Evolutionary conservation across 2,888 invertebrate genomes (phyloP), one percentile per base, ranked within the genome.

Genomic region (Dascillus cervinus): DNA sequence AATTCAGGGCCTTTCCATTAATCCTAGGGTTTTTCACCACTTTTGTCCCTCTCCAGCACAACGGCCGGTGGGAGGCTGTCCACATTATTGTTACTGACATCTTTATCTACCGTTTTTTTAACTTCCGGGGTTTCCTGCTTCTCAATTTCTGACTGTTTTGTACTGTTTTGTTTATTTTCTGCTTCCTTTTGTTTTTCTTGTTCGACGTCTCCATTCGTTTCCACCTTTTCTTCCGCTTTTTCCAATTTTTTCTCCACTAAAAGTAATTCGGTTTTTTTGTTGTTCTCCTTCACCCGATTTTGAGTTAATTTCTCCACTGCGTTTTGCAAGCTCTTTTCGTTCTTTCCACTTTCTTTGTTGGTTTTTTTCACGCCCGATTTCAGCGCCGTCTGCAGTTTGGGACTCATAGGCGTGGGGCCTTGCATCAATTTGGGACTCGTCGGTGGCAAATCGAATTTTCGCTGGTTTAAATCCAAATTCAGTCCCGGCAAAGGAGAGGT

Each of bases 241-340:
- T 40, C 45, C 13, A 53, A n/a, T n/a, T n/a, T n/a, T n/a, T n/a
- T n/a, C n/a, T n/a, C n/a, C n/a, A n/a, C n/a, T n/a, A 11, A 11
- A 13, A 22, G 14, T 9, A 14, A 15, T n/a, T 13, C 27, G 6
- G 14, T 9, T 27, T 13, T 22, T 11, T 6, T 3, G 8, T 10
- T 3, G 8, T 24, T 40, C 26, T 57, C 56, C 32, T 58, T 60
- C 10, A 50, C 53, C 22, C 58, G 49, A 43, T 52, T 62, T 34
- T 60, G 58, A 8, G 58, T 59, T 22, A 64, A 41, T 36, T 63
- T 63, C 32, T 61, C 62, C 8, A 64, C 54, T 1, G 62, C 54
- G 12, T 53, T 62, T 41, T 60, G 55, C 11, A 64, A 41, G 37
- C 60, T 62, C 34, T 63, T 63, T 22, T 62, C 64, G 29, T 37